Conservation (phyloP, 2,113 vertebrate genomes). For the Urocitellus parryii region DNA sequence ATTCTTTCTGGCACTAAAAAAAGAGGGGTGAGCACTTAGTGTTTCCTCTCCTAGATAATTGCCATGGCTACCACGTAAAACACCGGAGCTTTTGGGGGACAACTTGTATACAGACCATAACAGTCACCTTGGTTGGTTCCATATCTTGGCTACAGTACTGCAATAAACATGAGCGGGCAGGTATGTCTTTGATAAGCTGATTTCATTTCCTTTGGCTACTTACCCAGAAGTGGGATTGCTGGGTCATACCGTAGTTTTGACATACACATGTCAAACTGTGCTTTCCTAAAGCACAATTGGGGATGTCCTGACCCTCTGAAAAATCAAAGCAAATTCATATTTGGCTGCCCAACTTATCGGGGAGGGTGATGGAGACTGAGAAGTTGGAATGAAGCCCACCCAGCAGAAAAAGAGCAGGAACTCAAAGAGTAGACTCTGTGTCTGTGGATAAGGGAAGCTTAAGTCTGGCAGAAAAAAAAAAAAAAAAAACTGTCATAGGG, state of each 20-base stretch:
- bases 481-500: background rate
- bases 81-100: too few relatives aligned
- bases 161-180: too few relatives aligned
- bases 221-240: too few relatives aligned
- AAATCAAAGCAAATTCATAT: slow-evolving; percentile 25
- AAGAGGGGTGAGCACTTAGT: background rate
- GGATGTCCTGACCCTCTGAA: background rate
- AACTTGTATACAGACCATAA: too few relatives aligned
- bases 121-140: too few relatives aligned
- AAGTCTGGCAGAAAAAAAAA: background rate
- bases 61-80: slow-evolving; percentile 42
- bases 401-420: background rate
- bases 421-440: background rate
- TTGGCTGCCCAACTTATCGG: background rate
- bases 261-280: background rate
- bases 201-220: too few relatives aligned
- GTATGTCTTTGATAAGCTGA: too few relatives aligned
- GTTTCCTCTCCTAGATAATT: slow-evolving; percentile 36
- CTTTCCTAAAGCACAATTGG: background rate
- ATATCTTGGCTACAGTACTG: too few relatives aligned
- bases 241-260: too few relatives aligned
- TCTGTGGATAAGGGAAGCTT: background rate
- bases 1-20: background rate
- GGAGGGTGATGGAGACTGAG: background rate
- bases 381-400: background rate